These are phyloP conservation scores for Drosophila helvetica DNA, from an alignment of 2,888 invertebrate species.

Conservation along the genomic window DNA sequence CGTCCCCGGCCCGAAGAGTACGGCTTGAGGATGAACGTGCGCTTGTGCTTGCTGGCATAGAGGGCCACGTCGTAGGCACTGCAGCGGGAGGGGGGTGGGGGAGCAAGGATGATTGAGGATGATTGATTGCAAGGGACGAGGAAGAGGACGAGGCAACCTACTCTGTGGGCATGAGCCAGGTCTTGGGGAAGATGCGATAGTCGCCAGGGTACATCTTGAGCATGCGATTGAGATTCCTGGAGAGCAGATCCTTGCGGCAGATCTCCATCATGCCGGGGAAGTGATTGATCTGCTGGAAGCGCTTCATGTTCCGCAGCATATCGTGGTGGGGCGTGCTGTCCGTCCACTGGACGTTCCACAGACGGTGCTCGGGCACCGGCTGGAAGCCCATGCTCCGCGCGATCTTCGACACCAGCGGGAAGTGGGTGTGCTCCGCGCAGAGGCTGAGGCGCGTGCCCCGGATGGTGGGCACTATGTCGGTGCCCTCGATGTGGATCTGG, in stretches of 20 bases:
- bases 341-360: slow-evolving; percentile 95
- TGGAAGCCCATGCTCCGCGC: slow-evolving; percentile 80
- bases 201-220: slow-evolving; percentile 93
- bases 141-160: slow-evolving; percentile 84
- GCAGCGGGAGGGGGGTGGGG: background rate
- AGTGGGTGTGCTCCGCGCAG: slow-evolving; percentile 79
- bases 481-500: slow-evolving; percentile 27
- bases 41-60: slow-evolving; percentile 85
- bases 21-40: slow-evolving; percentile 94
- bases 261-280: slow-evolving; percentile 95
- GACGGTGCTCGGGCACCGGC: slow-evolving; percentile 89
- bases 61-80: slow-evolving; percentile 89
- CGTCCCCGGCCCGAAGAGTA: slow-evolving; percentile 95
- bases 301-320: slow-evolving; percentile 94
- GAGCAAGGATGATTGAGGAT: no score
- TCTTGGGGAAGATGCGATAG: slow-evolving; percentile 95
- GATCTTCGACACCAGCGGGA: slow-evolving; percentile 74
- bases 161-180: slow-evolving; percentile 97
- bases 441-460: slow-evolving; percentile 69
- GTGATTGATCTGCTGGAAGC: slow-evolving; percentile 96
- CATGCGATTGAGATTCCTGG: slow-evolving; percentile 95
- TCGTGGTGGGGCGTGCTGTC: slow-evolving; percentile 94
- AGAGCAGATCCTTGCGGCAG: slow-evolving; percentile 94
- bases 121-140: no score
- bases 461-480: slow-evolving; percentile 38